Percentiles rank a stretch among this genome's conserved stretches.
These are phyloP conservation scores for Vireo griseus DNA, from an alignment of 2,797 vertebrate genomes.

Conservation along the genomic window DNA sequence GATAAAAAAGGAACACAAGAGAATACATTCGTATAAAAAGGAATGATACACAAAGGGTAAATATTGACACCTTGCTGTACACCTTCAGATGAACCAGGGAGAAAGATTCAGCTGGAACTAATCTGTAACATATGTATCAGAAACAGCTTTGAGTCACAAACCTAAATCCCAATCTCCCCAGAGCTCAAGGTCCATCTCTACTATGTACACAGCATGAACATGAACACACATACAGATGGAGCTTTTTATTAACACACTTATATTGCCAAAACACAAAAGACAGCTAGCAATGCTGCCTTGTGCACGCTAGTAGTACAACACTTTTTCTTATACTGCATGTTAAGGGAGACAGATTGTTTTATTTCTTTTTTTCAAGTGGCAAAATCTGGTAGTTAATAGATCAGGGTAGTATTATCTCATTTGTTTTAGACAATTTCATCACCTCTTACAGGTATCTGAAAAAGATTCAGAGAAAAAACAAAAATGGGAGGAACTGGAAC, in stretches of 20 bases:
- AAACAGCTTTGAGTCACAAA: neutral
- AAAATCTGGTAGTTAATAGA: neutral
- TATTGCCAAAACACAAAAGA: neutral
- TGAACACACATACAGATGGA: neutral
- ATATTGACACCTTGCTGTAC: neutral
- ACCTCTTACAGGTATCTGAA: neutral
- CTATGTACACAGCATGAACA: neutral
- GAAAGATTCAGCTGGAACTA: neutral
- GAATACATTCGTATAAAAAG: constrained; percentile 68
- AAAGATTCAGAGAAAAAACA: neutral
- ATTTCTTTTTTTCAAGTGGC: neutral
- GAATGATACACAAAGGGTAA: constrained; percentile 47
- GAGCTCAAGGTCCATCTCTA: neutral
- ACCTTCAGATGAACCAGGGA: neutral
- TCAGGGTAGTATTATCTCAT: neutral
- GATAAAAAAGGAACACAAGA: constrained; percentile 43
- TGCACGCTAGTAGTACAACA: neutral
- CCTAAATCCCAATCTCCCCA: neutral
- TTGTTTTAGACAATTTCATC: neutral
- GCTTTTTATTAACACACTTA: neutral
- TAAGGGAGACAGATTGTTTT: neutral
- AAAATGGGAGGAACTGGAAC: neutral
- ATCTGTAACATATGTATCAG: neutral
- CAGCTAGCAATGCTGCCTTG: neutral
- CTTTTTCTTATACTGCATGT: neutral